Conservation (phyloP, 1,140 invertebrate species). For the Carcinoscorpius rotundicauda region DNA sequence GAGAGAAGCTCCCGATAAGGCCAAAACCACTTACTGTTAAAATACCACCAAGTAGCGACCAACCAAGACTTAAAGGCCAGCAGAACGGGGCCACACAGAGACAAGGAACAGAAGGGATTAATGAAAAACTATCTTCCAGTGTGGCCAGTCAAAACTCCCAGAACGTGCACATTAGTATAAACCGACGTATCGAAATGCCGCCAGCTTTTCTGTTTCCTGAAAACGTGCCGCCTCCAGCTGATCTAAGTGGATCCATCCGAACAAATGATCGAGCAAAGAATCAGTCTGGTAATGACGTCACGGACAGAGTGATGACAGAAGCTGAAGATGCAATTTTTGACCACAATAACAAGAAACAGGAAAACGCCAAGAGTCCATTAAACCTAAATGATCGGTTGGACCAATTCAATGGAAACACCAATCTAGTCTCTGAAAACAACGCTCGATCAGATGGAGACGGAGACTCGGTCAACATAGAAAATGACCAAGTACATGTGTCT, state of each 20-base stretch:
- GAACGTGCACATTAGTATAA: slow-evolving; percentile 49
- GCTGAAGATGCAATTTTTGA: background rate
- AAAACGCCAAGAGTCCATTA: background rate
- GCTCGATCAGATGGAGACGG: slow-evolving; percentile 2
- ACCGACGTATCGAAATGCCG: slow-evolving; percentile 63
- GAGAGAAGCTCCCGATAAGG: slow-evolving; percentile 50
- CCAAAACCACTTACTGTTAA: slow-evolving; percentile 62
- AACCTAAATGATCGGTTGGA: background rate
- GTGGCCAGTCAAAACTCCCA: slow-evolving; percentile 7
- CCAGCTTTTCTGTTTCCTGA: slow-evolving; percentile 65
- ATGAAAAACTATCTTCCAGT: slow-evolving; percentile 3
- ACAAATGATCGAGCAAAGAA: background rate
- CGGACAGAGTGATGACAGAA: background rate
- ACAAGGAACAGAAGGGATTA: slow-evolving; percentile 6
- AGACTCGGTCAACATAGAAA: background rate
- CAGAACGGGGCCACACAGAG: background rate
- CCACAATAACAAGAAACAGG: background rate
- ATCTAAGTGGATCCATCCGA: slow-evolving; percentile 28
- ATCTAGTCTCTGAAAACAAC: background rate
- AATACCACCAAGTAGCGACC: slow-evolving; percentile 49
- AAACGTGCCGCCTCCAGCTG: slow-evolving; percentile 47
- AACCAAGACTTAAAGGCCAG: background rate
- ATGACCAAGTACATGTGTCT: background rate
- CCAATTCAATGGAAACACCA: background rate
- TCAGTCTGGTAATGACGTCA: background rate